Evolutionary conservation across 2,113 vertebrate species (phyloP).

Genomic region (Heloderma charlesbogerti): DNA sequence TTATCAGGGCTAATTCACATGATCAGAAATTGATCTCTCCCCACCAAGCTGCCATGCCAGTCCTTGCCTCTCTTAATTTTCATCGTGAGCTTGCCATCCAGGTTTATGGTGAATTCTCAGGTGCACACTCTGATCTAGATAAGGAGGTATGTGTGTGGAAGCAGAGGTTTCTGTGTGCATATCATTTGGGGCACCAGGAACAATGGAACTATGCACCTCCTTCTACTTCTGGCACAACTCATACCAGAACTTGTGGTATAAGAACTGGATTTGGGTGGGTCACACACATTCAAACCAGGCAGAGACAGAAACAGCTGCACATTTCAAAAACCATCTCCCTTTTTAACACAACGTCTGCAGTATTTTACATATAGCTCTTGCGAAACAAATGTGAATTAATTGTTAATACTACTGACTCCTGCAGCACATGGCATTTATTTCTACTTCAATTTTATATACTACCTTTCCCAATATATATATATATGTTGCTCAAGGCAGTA

Average conservation of each 20-base stretch:
- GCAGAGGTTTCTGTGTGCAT: neutral
- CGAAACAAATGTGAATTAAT: neutral
- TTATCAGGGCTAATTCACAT: neutral
- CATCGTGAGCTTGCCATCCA: neutral
- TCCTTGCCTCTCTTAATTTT: neutral
- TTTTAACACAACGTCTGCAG: neutral
- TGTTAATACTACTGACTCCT: neutral
- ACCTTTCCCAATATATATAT: neutral
- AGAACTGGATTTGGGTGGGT: neutral
- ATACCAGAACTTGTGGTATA: neutral
- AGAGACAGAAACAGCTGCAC: neutral
- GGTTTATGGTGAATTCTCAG: neutral
- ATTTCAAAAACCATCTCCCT: neutral
- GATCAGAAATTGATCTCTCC: neutral
- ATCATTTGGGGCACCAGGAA: neutral
- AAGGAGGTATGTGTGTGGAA: neutral
- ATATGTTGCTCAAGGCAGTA: neutral
- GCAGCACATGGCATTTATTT: neutral
- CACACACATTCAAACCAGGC: neutral
- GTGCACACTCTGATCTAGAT: neutral
- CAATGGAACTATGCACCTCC: neutral
- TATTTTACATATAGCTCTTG: neutral
- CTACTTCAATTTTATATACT: neutral
- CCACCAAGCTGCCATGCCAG: neutral
- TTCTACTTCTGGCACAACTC: neutral